A percentile compares a stretch with the other conserved stretches of the same genome.
Evolutionary conservation across 2,888 invertebrate genomes (phyloP).

Genomic region (Brachyptera putata): DNA sequence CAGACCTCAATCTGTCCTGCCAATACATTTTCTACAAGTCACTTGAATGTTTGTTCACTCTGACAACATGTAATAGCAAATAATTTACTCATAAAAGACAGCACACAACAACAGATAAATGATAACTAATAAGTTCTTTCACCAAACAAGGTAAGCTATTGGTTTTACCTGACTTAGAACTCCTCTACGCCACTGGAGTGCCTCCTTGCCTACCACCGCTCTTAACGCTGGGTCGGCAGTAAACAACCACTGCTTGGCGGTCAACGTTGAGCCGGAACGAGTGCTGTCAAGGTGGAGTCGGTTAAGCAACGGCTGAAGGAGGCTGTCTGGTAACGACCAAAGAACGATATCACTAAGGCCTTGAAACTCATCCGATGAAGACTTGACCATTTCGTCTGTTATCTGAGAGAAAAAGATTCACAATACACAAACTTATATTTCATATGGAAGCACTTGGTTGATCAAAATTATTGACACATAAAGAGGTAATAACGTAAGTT

Average conservation of each 20-base stretch:
- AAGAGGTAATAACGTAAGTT: no score
- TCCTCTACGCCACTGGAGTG: constrained; percentile 72
- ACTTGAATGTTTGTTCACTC: no score
- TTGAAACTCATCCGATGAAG: constrained; percentile 64
- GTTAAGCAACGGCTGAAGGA: constrained; percentile 70
- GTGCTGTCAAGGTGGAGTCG: constrained; percentile 64
- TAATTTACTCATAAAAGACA: no score
- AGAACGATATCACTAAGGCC: constrained; percentile 76
- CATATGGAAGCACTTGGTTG: no score
- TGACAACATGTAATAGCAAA: no score
- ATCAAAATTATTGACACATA: no score
- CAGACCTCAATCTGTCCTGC: no score
- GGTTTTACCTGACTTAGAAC: constrained; percentile 52
- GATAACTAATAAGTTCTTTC: no score
- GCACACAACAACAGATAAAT: no score
- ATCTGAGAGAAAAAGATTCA: constrained; percentile 53
- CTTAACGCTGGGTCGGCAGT: constrained; percentile 70
- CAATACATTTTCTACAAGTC: no score
- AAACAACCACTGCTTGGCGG: constrained; percentile 68
- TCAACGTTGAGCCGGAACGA: constrained; percentile 38
- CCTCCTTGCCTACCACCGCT: constrained; percentile 81
- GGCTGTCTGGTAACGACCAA: constrained; percentile 72
- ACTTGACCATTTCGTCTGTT: constrained; percentile 63
- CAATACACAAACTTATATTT: no score
- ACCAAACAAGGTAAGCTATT: no score